Conservation (phyloP, 2,797 vertebrate genomes). For the Loriculus beryllinus region DNA sequence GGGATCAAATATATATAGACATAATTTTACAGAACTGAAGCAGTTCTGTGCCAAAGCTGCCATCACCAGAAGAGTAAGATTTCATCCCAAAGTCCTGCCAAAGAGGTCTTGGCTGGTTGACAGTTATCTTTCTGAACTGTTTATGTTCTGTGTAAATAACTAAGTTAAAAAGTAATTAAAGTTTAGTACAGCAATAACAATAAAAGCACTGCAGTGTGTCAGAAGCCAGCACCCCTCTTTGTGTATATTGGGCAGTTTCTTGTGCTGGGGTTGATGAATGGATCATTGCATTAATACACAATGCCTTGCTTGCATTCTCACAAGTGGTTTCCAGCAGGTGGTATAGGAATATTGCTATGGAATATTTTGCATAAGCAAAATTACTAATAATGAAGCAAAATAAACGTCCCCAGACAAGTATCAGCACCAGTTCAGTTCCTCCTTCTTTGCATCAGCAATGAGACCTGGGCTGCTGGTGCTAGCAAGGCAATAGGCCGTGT, state of each 20-base stretch:
- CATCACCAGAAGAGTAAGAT: slow-evolving; percentile 22
- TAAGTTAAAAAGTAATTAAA: slow-evolving; percentile 48
- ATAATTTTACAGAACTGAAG: slow-evolving; percentile 13
- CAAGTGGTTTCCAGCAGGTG: not conserved
- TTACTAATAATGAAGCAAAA: not conserved
- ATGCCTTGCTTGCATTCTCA: not conserved
- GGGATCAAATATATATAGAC: slow-evolving; percentile 16
- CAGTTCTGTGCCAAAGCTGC: slow-evolving; percentile 29
- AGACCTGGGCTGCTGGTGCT: not conserved
- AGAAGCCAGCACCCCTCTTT: not conserved
- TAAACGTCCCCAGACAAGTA: not conserved
- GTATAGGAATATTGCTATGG: not conserved
- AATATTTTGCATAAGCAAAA: not conserved
- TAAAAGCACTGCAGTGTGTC: not conserved
- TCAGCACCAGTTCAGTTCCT: not conserved
- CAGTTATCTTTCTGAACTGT: not conserved
- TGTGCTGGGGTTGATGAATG: not conserved
- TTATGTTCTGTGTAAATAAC: slow-evolving; percentile 15
- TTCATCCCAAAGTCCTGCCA: not conserved
- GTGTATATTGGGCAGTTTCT: not conserved
- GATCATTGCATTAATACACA: not conserved
- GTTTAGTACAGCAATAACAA: slow-evolving; percentile 7
- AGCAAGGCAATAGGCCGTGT: not conserved
- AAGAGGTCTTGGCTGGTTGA: slow-evolving; percentile 14
- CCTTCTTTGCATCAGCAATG: not conserved